Evolutionary conservation across 2,797 vertebrate genomes (phyloP).

Genomic region (Sciaenops ocellatus): DNA sequence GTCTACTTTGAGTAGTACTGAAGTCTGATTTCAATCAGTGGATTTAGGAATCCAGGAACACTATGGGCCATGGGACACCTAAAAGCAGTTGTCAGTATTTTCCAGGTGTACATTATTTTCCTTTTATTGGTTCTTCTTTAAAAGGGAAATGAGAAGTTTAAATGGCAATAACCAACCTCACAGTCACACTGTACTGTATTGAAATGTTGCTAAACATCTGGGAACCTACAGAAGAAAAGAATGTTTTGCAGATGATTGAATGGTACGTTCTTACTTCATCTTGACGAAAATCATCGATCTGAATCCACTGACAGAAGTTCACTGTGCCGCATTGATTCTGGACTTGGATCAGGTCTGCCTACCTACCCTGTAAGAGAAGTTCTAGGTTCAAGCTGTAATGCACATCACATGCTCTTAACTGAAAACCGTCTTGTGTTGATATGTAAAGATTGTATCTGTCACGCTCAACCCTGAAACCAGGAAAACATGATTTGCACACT

Average conservation of each 20-base stretch:
- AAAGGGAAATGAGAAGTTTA: slow-evolving; percentile 54
- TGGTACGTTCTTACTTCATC: slow-evolving; percentile 10
- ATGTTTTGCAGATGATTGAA: not conserved
- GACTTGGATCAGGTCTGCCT: slow-evolving; percentile 8
- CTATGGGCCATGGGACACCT: slow-evolving; percentile 48
- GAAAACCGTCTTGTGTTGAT: slow-evolving; percentile 18
- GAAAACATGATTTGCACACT: slow-evolving; percentile 59
- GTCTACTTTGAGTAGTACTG: slow-evolving; percentile 51
- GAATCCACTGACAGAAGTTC: slow-evolving; percentile 12
- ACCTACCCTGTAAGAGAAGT: slow-evolving; percentile 1
- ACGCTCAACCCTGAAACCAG: slow-evolving; percentile 42
- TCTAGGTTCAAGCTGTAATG: slow-evolving; percentile 1
- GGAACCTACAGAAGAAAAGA: slow-evolving; percentile 1
- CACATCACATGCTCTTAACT: slow-evolving; percentile 27
- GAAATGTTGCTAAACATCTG: slow-evolving; percentile 25
- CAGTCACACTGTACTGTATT: slow-evolving; percentile 8
- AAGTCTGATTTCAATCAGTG: slow-evolving; percentile 52
- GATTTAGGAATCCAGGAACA: slow-evolving; percentile 49
- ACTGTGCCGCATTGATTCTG: slow-evolving; percentile 6
- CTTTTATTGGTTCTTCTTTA: slow-evolving; percentile 22
- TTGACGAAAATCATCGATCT: slow-evolving; percentile 1
- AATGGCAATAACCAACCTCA: slow-evolving; percentile 13
- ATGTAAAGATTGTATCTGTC: slow-evolving; percentile 34
- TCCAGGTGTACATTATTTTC: slow-evolving; percentile 27
- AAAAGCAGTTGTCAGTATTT: slow-evolving; percentile 39